Percentiles rank a stretch among this genome's conserved stretches.
phyloP scores from a whole-genome alignment of 2,113 vertebrate species.

The Grallaria varia region DNA sequence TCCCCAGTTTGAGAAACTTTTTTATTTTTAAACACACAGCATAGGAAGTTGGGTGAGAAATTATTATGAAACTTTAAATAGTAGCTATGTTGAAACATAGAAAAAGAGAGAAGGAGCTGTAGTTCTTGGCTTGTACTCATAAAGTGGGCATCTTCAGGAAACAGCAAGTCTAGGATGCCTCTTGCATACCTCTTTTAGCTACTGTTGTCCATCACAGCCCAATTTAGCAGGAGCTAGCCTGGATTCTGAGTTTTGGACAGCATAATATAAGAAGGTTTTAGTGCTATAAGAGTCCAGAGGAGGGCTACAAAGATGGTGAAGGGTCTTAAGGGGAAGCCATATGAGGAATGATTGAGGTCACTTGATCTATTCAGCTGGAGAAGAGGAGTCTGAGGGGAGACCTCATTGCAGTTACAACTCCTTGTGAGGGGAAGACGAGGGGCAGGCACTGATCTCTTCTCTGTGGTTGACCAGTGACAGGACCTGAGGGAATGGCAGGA shows the following conservation, averaged over 20 bases:
- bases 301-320: not conserved
- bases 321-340: not conserved
- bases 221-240: not conserved
- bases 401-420: not conserved
- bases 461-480: not conserved
- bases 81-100: not conserved
- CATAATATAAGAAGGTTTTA: not conserved
- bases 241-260: not conserved
- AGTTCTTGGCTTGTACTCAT: not conserved
- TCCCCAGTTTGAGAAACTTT: not conserved
- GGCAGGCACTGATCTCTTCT: not conserved
- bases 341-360: not conserved
- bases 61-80: not conserved
- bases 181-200: not conserved
- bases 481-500: not conserved
- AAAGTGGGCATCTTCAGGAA: not conserved
- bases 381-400: not conserved
- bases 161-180: not conserved
- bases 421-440: not conserved
- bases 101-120: not conserved
- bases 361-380: not conserved
- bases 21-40: not conserved
- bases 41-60: not conserved
- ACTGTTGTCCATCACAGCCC: not conserved
- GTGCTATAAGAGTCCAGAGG: not conserved